A percentile compares a stretch with the other conserved stretches of the same genome.
phyloP scores from a whole-genome alignment of 2,888 invertebrate species.

The Lamellibrachia columna region DNA sequence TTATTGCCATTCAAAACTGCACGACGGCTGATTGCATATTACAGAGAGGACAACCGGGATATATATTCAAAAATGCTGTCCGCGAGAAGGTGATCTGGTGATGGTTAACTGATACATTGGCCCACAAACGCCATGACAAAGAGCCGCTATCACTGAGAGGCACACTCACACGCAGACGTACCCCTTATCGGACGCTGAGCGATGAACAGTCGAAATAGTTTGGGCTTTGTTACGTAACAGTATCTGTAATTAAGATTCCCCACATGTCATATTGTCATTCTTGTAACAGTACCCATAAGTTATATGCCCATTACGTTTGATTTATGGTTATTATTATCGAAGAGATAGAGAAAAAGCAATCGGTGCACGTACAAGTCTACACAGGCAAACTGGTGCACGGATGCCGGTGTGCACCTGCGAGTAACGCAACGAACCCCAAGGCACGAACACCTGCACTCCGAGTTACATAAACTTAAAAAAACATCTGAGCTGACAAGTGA shows the following conservation, averaged over 20 bases:
- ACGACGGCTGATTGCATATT: too few relatives aligned
- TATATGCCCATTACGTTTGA: neutral
- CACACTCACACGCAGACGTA: neutral
- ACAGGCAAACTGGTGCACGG: neutral
- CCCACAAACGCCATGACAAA: neutral
- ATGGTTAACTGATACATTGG: neutral
- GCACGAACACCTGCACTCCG: neutral
- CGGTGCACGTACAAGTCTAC: neutral
- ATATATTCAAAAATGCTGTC: neutral
- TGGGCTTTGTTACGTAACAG: neutral
- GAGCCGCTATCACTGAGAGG: neutral
- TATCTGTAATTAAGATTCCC: neutral
- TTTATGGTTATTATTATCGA: neutral
- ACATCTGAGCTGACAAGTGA: neutral
- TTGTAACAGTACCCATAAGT: neutral
- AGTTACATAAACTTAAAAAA: neutral
- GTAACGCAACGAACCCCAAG: neutral
- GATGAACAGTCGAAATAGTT: neutral
- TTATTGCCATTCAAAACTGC: too few relatives aligned
- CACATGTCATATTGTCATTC: neutral
- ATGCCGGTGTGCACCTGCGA: neutral
- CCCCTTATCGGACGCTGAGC: neutral
- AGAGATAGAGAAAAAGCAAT: neutral
- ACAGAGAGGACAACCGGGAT: neutral
- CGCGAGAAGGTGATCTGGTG: neutral